Conservation (phyloP, 2,888 invertebrate genomes). For the Campoletis raptor region DNA sequence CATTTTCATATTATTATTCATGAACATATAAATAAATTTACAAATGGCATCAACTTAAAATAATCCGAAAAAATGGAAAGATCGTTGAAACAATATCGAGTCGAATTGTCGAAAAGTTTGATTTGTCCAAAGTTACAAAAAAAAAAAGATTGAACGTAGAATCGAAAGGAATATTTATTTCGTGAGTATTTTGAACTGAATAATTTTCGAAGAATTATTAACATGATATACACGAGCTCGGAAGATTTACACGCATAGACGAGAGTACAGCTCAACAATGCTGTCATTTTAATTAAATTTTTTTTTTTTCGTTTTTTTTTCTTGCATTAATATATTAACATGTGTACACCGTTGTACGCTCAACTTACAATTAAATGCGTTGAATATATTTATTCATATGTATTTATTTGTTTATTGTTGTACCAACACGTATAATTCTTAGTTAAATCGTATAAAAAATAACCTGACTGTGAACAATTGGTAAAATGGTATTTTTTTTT, state of each 20-base stretch:
- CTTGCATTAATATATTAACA: slow-evolving; percentile 68
- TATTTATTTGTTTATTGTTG: slow-evolving; percentile 29
- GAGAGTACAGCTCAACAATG: slow-evolving; percentile 16
- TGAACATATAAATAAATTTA: background rate
- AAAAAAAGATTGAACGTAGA: slow-evolving; percentile 8
- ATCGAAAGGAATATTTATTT: slow-evolving; percentile 36
- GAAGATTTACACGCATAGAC: slow-evolving; percentile 58
- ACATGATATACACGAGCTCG: slow-evolving; percentile 47
- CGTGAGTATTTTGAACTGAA: slow-evolving; percentile 10
- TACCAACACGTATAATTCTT: slow-evolving; percentile 61
- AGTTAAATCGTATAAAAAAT: slow-evolving; percentile 71
- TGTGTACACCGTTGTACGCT: slow-evolving; percentile 71
- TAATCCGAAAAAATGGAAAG: background rate
- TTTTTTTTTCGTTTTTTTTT: slow-evolving; percentile 22
- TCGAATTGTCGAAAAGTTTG: slow-evolving; percentile 42
- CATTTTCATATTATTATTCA: background rate
- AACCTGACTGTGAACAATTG: slow-evolving; percentile 62
- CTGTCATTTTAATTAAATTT: slow-evolving; percentile 6
- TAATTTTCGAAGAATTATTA: slow-evolving; percentile 45
- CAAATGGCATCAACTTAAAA: background rate
- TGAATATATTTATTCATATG: slow-evolving; percentile 30
- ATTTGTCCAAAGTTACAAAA: slow-evolving; percentile 6
- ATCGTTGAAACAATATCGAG: slow-evolving; percentile 3
- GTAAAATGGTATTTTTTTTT: slow-evolving; percentile 28
- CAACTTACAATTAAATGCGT: slow-evolving; percentile 50